Percentiles rank a stretch among this genome's conserved stretches.
Conservation (phyloP, 2,113 vertebrate genomes). For the Athene cunicularia region DNA sequence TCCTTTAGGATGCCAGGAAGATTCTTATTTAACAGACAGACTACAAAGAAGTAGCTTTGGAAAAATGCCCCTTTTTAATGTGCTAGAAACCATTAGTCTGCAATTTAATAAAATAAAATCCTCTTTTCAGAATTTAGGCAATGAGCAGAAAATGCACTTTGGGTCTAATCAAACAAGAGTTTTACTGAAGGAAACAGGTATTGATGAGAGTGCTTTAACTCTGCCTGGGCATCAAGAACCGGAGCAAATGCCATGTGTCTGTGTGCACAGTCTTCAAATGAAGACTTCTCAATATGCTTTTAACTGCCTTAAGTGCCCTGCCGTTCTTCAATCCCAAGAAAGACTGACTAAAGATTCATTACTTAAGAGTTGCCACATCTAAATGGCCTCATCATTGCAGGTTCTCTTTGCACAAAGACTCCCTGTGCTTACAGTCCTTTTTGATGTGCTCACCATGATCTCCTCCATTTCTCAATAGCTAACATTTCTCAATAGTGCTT, state of each 20-base stretch:
- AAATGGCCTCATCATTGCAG: neutral
- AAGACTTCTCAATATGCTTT: neutral
- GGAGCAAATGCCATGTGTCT: neutral
- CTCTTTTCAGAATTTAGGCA: constrained; percentile 20
- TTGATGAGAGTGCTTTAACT: neutral
- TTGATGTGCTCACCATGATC: neutral
- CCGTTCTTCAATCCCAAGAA: neutral
- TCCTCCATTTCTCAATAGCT: neutral
- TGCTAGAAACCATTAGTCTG: constrained; percentile 47
- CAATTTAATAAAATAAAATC: constrained; percentile 46
- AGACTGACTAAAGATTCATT: neutral
- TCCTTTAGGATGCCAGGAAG: constrained; percentile 56
- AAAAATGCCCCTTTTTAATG: constrained; percentile 64
- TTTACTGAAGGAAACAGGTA: neutral
- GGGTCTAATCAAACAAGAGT: constrained; percentile 22
- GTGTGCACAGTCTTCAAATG: neutral
- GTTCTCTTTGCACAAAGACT: neutral
- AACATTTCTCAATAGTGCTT: neutral
- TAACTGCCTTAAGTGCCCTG: neutral
- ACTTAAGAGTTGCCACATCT: neutral
- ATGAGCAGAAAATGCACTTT: constrained; percentile 12
- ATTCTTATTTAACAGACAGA: constrained; percentile 70
- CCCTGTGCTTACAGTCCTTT: neutral
- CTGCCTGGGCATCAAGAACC: neutral
- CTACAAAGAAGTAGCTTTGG: constrained; percentile 47